Conservation (phyloP, 2,113 vertebrate species). For the Thunnus thynnus region DNA sequence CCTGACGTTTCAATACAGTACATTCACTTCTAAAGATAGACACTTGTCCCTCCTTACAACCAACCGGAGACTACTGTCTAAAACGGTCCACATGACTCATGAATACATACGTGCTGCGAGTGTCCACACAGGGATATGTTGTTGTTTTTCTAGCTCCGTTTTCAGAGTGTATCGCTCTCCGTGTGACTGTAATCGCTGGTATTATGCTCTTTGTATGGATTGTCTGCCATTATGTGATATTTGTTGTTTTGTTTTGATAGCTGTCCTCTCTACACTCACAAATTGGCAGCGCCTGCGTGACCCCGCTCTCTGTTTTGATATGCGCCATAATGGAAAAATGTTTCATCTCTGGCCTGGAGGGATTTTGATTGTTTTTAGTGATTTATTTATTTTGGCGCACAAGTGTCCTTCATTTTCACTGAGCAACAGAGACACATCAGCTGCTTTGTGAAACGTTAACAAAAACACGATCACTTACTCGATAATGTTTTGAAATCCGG, state of each 20-base stretch:
- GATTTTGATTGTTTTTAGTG: slow-evolving; percentile 25
- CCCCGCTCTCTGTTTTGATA: slow-evolving; percentile 44
- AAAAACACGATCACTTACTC: slow-evolving; percentile 19
- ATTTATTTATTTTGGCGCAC: slow-evolving; percentile 50
- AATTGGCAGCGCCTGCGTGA: slow-evolving; percentile 31
- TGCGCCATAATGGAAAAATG: slow-evolving; percentile 30
- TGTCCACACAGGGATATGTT: slow-evolving; percentile 20
- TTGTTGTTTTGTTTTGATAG: slow-evolving; percentile 56
- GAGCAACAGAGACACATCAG: slow-evolving; percentile 1
- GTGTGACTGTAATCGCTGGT: slow-evolving; percentile 25
- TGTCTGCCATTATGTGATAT: slow-evolving; percentile 27
- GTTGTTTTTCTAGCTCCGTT: slow-evolving; percentile 37
- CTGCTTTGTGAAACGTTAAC: slow-evolving; percentile 33
- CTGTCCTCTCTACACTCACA: slow-evolving; percentile 43
- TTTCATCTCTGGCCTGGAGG: slow-evolving; percentile 42
- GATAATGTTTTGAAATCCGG: slow-evolving; percentile 29
- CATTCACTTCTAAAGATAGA: slow-evolving; percentile 55
- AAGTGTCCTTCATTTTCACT: slow-evolving; percentile 27
- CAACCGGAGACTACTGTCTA: slow-evolving; percentile 38
- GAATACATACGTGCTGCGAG: slow-evolving; percentile 1
- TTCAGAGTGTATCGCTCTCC: slow-evolving; percentile 34
- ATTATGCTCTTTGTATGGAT: slow-evolving; percentile 34
- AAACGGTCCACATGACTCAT: slow-evolving; percentile 58
- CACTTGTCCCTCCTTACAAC: slow-evolving; percentile 34
- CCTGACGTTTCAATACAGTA: slow-evolving; percentile 39